These are phyloP conservation scores for Popillia japonica DNA, from an alignment of 1,140 invertebrate species.

Conservation along the genomic window DNA sequence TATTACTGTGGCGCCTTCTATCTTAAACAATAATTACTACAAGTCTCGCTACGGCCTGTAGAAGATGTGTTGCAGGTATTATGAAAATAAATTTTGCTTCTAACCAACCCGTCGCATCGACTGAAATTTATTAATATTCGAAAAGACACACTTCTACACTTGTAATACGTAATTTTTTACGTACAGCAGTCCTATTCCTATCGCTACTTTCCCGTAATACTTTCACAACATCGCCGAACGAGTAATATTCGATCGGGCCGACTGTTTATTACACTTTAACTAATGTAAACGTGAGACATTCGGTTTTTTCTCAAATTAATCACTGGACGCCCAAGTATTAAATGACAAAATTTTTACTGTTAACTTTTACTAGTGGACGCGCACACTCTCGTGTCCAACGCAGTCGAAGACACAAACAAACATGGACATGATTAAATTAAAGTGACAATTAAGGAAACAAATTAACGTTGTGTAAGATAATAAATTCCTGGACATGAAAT, in stretches of 20 bases:
- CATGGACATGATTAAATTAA: slow-evolving; percentile 4
- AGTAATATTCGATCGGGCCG: background rate
- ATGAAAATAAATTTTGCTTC: too few relatives aligned
- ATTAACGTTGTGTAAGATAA: slow-evolving; percentile 15
- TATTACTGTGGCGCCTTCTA: background rate
- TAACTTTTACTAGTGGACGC: background rate
- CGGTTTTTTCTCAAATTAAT: slow-evolving; percentile 11
- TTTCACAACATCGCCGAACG: background rate
- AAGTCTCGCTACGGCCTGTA: too few relatives aligned
- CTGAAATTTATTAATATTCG: background rate
- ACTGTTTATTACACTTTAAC: background rate
- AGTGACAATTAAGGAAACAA: slow-evolving; percentile 9
- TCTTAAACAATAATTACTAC: background rate
- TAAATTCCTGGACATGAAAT: background rate
- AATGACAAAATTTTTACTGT: slow-evolving; percentile 12
- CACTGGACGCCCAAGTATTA: background rate
- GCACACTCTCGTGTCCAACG: background rate
- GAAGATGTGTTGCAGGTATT: too few relatives aligned
- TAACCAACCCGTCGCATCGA: too few relatives aligned
- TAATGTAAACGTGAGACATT: background rate
- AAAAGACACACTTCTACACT: background rate
- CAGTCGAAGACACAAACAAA: background rate
- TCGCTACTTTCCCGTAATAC: too few relatives aligned
- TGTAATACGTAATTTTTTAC: slow-evolving; percentile 1
- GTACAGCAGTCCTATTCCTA: background rate